phyloP scores from a whole-genome alignment of 2,797 vertebrate species.

The Myotis planiceps region DNA sequence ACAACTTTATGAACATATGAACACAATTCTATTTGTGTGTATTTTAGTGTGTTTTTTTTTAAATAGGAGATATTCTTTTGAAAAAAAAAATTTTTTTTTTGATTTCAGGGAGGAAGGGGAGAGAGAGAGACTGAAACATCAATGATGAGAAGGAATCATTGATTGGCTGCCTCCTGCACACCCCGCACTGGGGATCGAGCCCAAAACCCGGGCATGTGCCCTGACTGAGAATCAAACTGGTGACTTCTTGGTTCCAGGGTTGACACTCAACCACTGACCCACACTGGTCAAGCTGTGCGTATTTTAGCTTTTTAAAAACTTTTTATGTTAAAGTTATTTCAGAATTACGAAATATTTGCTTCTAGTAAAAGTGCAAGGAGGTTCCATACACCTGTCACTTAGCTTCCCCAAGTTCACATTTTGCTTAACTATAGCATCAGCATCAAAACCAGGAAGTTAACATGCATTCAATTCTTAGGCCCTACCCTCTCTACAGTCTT shows the following conservation, averaged over 20 bases:
- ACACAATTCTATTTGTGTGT: not conserved
- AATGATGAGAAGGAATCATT: too few species aligned
- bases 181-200: too few species aligned
- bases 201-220: too few species aligned
- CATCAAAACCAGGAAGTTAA: not conserved
- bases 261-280: too few species aligned
- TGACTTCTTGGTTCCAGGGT: too few species aligned
- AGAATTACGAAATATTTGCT: not conserved
- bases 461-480: not conserved
- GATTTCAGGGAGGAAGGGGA: too few species aligned
- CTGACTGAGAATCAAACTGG: too few species aligned
- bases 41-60: not conserved
- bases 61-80: too few species aligned
- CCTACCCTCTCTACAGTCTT: not conserved
- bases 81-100: too few species aligned
- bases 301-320: not conserved
- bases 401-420: not conserved
- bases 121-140: too few species aligned
- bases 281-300: not conserved
- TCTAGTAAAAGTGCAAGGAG: not conserved
- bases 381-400: not conserved
- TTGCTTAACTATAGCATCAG: not conserved
- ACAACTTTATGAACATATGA: not conserved
- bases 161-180: too few species aligned
- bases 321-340: conserved; percentile 34